phyloP scores from a whole-genome alignment of 2,888 invertebrate genomes.

The Barypeithes pellucidus region DNA sequence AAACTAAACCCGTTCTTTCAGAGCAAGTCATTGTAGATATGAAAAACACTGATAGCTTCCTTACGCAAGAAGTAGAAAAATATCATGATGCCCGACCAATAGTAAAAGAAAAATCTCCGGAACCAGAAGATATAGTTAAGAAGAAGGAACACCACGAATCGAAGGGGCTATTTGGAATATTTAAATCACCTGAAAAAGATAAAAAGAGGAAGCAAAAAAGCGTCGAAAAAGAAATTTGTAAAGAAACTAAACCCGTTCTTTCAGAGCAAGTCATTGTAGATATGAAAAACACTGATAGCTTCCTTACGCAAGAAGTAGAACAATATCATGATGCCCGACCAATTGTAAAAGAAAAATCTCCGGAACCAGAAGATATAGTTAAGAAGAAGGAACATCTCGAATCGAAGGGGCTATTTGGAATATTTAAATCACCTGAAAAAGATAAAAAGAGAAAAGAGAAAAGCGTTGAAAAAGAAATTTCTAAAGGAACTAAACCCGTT shows the following conservation, averaged over 20 bases:
- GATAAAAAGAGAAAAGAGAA: slow-evolving; percentile 34
- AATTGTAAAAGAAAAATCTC: slow-evolving; percentile 13
- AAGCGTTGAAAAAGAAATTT: slow-evolving; percentile 16
- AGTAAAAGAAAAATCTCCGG: slow-evolving; percentile 8
- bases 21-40: slow-evolving; percentile 47
- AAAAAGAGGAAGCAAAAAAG: slow-evolving; percentile 33
- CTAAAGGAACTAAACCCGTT: slow-evolving; percentile 21
- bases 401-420: slow-evolving; percentile 39
- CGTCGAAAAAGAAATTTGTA: slow-evolving; percentile 44
- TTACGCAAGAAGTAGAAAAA: slow-evolving; percentile 55
- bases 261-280: slow-evolving; percentile 32
- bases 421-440: slow-evolving; percentile 41
- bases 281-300: slow-evolving; percentile 48
- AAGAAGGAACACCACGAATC: slow-evolving; percentile 44
- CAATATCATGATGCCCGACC: slow-evolving; percentile 48
- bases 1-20: slow-evolving; percentile 23
- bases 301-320: slow-evolving; percentile 50
- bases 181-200: slow-evolving; percentile 39
- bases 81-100: slow-evolving; percentile 57
- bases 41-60: slow-evolving; percentile 53
- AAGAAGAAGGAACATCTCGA: slow-evolving; percentile 30
- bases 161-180: slow-evolving; percentile 52
- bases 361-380: slow-evolving; percentile 2
- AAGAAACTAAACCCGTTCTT: slow-evolving; percentile 14
- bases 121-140: slow-evolving; percentile 1